phyloP scores from a whole-genome alignment of 2,888 invertebrate genomes.

The Glyphotaelius pellucidus region DNA sequence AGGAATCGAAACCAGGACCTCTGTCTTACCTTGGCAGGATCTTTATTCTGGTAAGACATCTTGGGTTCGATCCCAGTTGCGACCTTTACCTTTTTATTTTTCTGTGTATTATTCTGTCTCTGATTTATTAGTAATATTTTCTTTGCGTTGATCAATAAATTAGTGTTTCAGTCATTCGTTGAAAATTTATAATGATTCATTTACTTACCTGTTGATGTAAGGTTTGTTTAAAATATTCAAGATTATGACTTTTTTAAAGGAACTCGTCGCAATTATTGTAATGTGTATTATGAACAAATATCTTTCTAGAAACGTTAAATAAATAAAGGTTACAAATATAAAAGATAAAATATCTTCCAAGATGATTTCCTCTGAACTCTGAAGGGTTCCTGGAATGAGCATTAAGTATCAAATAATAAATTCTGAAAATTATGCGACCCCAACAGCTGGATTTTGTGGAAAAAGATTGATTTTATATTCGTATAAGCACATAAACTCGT shows the following conservation, averaged over 20 bases:
- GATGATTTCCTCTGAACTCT: neutral
- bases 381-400: neutral
- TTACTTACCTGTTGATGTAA: neutral
- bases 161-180: neutral
- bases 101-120: too few relatives aligned
- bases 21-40: too few relatives aligned
- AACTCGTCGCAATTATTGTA: too few relatives aligned
- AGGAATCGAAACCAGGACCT: too few relatives aligned
- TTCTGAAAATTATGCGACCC: neutral
- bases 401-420: neutral
- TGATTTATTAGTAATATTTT: too few relatives aligned
- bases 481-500: too few relatives aligned
- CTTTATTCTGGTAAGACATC: too few relatives aligned
- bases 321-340: neutral
- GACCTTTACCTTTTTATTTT: too few relatives aligned
- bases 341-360: neutral
- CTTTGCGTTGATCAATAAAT: too few relatives aligned
- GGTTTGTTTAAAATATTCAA: too few relatives aligned
- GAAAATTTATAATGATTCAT: neutral
- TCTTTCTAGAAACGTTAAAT: neutral
- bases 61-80: too few relatives aligned
- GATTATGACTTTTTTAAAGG: too few relatives aligned
- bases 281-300: neutral
- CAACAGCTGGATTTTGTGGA: neutral
- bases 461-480: neutral